Conservation (phyloP, 2,888 invertebrate species). For the Myopa tessellatipennis region DNA sequence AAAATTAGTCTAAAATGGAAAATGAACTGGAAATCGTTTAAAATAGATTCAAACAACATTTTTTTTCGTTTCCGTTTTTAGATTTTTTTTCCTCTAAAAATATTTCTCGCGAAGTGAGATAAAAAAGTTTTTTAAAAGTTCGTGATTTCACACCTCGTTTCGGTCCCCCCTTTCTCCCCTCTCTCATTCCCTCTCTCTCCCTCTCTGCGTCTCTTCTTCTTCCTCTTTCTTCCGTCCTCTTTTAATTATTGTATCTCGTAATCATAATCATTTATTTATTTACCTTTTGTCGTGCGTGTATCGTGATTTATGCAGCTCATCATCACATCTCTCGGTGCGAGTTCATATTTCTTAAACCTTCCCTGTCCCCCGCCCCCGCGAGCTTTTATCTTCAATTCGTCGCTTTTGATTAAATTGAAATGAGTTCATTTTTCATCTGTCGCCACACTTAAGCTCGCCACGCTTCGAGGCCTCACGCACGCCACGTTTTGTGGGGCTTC, state of each 20-base stretch:
- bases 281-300: no score
- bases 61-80: neutral
- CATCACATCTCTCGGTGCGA: neutral
- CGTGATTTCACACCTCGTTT: neutral
- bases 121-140: neutral
- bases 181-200: neutral
- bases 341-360: neutral
- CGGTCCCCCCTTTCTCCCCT: neutral
- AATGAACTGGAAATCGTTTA: no score
- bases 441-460: neutral
- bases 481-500: neutral
- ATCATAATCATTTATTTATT: neutral
- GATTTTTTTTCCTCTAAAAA: neutral
- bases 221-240: no score
- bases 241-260: neutral
- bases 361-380: neutral
- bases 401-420: neutral
- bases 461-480: neutral
- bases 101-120: neutral
- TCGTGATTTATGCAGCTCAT: neutral
- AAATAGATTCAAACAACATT: neutral
- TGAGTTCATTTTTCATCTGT: neutral
- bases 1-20: no score
- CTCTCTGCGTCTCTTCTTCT: neutral
- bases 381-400: no score